These are phyloP conservation scores for Nasonia giraulti DNA, from an alignment of 1,140 invertebrate species.

Conservation along the genomic window DNA sequence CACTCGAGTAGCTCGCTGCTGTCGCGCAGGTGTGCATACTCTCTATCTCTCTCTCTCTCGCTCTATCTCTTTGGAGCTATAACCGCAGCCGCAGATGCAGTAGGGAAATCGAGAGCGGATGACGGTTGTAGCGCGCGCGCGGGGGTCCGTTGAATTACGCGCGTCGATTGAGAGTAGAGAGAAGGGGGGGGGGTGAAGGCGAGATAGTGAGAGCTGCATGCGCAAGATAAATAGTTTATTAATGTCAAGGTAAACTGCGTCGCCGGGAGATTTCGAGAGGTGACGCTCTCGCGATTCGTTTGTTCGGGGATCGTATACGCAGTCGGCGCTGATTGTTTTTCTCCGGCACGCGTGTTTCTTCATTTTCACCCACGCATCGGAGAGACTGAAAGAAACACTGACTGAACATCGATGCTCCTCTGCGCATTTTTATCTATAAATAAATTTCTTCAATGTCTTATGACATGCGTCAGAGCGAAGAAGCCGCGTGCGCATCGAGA, in stretches of 20 bases:
- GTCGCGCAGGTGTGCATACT: slow-evolving; percentile 11
- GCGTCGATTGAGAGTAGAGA: background rate
- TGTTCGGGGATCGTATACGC: too few relatives aligned
- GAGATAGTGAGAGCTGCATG: background rate
- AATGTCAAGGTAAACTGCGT: slow-evolving; percentile 40
- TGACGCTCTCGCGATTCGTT: too few relatives aligned
- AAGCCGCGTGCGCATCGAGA: too few relatives aligned
- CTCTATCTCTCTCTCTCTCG: background rate
- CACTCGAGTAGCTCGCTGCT: background rate
- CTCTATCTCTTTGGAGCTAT: background rate
- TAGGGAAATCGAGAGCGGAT: background rate
- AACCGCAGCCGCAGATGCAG: background rate
- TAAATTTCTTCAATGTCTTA: too few relatives aligned
- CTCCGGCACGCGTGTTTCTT: too few relatives aligned
- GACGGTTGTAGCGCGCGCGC: background rate
- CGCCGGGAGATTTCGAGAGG: background rate
- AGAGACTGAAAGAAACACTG: too few relatives aligned
- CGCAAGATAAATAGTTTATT: slow-evolving; percentile 39
- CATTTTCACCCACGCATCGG: too few relatives aligned
- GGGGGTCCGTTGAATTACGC: background rate
- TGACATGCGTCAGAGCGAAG: too few relatives aligned
- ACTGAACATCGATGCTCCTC: too few relatives aligned
- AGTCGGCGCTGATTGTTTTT: too few relatives aligned
- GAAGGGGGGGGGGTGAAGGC: background rate
- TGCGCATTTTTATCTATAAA: too few relatives aligned